Conservation (phyloP, 2,797 vertebrate species). For the Tenualosa thibaudeaui region DNA sequence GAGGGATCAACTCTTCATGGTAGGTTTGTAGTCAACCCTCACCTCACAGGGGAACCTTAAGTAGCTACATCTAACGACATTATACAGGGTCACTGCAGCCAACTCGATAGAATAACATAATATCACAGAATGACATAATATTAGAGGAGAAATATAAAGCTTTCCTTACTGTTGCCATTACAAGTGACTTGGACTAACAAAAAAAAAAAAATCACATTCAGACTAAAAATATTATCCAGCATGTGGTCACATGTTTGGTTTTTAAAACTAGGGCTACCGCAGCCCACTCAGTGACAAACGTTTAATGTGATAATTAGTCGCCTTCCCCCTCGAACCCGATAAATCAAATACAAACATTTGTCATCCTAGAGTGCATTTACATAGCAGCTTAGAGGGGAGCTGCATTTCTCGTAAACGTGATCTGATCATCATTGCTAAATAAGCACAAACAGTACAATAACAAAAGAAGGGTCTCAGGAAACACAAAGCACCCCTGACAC, state of each 20-base stretch:
- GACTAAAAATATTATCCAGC: neutral
- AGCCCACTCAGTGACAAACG: slow-evolving; percentile 3
- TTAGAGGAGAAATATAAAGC: neutral
- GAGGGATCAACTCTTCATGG: slow-evolving; percentile 4
- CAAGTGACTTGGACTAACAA: neutral
- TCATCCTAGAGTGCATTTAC: neutral
- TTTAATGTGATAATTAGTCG: slow-evolving; percentile 1
- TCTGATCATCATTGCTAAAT: neutral
- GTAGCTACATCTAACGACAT: neutral
- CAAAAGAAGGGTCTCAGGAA: neutral
- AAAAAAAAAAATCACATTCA: neutral
- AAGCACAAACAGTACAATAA: neutral
- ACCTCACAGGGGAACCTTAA: neutral
- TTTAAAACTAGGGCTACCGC: neutral
- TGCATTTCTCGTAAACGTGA: neutral
- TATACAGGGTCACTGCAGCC: neutral
- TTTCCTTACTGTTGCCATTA: neutral
- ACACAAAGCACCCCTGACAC: neutral
- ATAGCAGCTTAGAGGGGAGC: neutral
- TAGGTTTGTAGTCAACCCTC: neutral
- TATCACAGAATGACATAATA: neutral
- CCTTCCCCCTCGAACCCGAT: neutral
- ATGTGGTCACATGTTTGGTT: neutral
- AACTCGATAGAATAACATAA: neutral
- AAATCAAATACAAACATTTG: neutral